Percentiles rank a stretch among this genome's conserved stretches.
Evolutionary conservation across 1,140 invertebrate genomes (phyloP).

Genomic region (Aphaenogaster floridana): DNA sequence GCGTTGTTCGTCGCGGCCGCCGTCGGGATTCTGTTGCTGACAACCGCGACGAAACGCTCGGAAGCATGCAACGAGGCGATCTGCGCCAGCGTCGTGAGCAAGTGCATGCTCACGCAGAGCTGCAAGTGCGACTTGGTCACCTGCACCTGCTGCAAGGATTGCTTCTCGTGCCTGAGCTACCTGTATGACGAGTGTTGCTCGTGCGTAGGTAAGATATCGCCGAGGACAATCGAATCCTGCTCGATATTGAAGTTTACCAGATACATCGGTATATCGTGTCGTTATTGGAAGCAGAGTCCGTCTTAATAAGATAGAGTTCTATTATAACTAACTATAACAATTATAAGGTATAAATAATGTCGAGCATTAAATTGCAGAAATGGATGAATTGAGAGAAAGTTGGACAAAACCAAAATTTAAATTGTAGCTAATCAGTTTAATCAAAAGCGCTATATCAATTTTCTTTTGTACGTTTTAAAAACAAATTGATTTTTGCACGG

Average conservation of each 20-base stretch:
- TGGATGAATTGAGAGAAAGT: background rate
- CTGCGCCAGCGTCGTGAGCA: conserved; percentile 97
- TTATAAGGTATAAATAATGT: background rate
- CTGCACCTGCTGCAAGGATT: conserved; percentile 97
- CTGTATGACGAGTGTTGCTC: conserved; percentile 97
- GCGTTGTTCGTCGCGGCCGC: conserved; percentile 64
- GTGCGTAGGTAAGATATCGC: conserved; percentile 93
- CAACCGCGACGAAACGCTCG: conserved; percentile 67
- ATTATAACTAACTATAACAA: background rate
- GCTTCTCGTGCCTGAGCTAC: conserved; percentile 95
- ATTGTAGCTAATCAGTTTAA: background rate
- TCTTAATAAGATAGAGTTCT: background rate
- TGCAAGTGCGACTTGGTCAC: conserved; percentile 96
- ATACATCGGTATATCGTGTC: background rate
- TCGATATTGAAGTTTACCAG: background rate
- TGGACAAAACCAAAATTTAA: background rate
- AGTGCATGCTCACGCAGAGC: conserved; percentile 97
- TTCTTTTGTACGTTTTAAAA: background rate
- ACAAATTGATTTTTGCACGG: background rate
- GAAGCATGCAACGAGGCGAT: conserved; percentile 94
- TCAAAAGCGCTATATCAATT: background rate
- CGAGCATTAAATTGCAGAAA: background rate
- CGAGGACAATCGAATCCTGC: background rate
- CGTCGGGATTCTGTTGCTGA: conserved; percentile 73
- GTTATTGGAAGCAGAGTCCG: background rate